Base-by-base conservation (phyloP, 2,888 invertebrate genomes). In the Dichetophora obliterata region DNA sequence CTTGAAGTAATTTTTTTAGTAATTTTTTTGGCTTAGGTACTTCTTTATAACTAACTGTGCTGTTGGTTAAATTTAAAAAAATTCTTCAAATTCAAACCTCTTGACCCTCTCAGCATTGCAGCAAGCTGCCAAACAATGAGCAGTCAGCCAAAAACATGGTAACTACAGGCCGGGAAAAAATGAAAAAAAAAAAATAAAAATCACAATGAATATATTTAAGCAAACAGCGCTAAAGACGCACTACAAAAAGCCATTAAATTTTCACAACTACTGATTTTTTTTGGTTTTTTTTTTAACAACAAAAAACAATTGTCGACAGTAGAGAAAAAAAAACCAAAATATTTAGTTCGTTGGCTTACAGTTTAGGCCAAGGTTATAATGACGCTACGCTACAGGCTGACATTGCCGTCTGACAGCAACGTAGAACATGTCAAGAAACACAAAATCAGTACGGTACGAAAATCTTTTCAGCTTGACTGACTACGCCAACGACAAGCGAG, bases 291-390 rank as follows among this genome's bases (percentile, higher is more conserved):
- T 11, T 43, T 5, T 37, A 1, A 37, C 43, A 43, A 3, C 14
- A 11, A 43, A 43, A 43, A 43, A 43, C 43, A 43, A 43, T 43
- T 43, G 43, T 43, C 43, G 43, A 43, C 43, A 43, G 11, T 43
- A 14, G 1, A 65, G 16, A 66, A 66, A 66, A 66, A 66, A 66
- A 34, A 37, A 43, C 82, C 85, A 82, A 86, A 84, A 83, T 83
- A 84, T 86, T 84, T 84, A 83, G 85, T 85, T 85, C 86, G 84
- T 85, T 86, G 84, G 86, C 86, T 84, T 81, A 78, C 77, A 83
- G 87, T 87, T 86, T 87, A 82, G 86, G 86, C 87, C 86, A 86
- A 86, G 86, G 86, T 85, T 86, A 82, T 73, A 69, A 70, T 73
- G 76, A 69, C 76, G 72, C 76, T 70, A 65, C 70, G 52, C 59